Evolutionary conservation across 2,888 invertebrate genomes (phyloP).

Genomic region (Invenusta paracnida): DNA sequence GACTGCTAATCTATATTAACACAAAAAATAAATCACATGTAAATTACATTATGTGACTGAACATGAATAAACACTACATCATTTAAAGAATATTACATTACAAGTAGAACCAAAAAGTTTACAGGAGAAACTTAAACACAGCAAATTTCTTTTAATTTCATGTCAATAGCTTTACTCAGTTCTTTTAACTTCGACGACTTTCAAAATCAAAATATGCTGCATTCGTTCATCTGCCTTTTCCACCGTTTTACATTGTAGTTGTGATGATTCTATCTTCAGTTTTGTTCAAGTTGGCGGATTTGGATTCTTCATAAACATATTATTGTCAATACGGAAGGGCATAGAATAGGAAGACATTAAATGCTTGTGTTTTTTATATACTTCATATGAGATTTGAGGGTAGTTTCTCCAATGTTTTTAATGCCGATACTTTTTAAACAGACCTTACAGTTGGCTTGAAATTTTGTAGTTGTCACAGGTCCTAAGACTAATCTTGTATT

Average conservation of each 20-base stretch:
- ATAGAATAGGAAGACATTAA: conserved; percentile 12
- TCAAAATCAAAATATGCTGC: background rate
- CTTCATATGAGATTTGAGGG: background rate
- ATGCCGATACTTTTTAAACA: background rate
- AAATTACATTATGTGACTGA: background rate
- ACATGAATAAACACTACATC: background rate
- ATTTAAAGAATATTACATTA: background rate
- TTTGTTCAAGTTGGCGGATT: background rate
- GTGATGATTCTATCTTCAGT: too few relatives aligned
- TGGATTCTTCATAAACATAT: background rate
- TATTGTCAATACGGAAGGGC: conserved; percentile 6
- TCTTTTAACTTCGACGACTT: background rate
- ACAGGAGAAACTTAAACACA: background rate
- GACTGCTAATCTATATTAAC: too few relatives aligned
- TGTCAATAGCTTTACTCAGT: background rate
- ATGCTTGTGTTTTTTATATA: background rate
- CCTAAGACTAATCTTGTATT: background rate
- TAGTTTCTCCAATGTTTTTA: background rate
- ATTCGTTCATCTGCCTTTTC: background rate
- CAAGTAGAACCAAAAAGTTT: background rate
- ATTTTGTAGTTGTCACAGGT: background rate
- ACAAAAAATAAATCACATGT: background rate
- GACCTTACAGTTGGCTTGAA: background rate
- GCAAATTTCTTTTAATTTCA: background rate
- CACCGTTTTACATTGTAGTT: too few relatives aligned